phyloP scores from a whole-genome alignment of 2,113 vertebrate species.

The Ageneiosus marmoratus region DNA sequence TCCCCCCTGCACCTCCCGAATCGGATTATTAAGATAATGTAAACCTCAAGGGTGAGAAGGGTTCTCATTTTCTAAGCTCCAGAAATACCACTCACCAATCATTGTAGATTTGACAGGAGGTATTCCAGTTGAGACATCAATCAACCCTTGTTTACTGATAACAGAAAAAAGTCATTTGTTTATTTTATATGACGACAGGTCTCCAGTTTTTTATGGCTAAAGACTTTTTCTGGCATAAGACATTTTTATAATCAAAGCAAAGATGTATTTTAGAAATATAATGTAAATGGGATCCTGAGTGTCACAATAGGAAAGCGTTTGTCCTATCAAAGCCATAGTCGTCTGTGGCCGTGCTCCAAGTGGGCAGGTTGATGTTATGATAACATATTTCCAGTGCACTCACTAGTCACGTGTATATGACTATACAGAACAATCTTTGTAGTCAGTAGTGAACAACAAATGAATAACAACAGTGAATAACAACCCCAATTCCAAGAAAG shows the following conservation, averaged over 20 bases:
- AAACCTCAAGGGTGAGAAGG: neutral
- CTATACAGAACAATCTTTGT: neutral
- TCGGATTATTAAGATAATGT: conserved; percentile 32
- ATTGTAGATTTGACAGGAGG: neutral
- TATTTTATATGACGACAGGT: neutral
- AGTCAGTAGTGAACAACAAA: too few species aligned
- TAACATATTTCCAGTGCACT: neutral
- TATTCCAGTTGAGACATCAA: neutral
- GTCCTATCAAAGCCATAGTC: neutral
- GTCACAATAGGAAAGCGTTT: neutral
- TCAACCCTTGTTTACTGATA: neutral
- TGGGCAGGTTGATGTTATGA: neutral
- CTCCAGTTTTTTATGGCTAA: neutral
- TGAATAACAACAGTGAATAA: too few species aligned
- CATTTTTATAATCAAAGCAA: neutral
- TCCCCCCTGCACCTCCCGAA: neutral
- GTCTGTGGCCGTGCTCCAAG: neutral
- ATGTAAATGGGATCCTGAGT: neutral
- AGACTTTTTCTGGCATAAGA: neutral
- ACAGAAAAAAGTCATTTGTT: neutral
- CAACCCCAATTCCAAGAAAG: too few species aligned
- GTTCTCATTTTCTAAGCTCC: neutral
- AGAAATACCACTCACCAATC: neutral
- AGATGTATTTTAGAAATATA: conserved; percentile 8
- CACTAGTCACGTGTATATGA: neutral